These are phyloP conservation scores for Eulemur albifrons DNA, from an alignment of 2,797 vertebrate genomes.

Conservation along the genomic window DNA sequence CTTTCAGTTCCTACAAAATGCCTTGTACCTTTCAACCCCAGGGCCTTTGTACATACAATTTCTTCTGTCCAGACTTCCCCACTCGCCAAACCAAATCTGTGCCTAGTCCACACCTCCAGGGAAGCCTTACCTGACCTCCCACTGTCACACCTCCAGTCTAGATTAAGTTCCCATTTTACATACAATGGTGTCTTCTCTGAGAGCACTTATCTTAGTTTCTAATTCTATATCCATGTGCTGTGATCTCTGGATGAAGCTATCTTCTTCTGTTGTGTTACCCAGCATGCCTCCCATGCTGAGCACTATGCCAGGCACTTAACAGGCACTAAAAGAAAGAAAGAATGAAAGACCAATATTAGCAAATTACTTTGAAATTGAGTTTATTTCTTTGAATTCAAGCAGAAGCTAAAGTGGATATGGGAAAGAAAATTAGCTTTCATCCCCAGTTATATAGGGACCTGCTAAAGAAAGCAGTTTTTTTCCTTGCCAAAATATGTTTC, in stretches of 20 bases:
- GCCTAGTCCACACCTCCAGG: neutral
- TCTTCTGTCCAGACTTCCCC: neutral
- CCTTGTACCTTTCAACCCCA: neutral
- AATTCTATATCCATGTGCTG: neutral
- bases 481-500: conserved; percentile 6
- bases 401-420: conserved; percentile 1
- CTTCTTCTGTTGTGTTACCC: neutral
- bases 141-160: neutral
- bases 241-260: neutral
- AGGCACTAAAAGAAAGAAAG: neutral
- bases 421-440: conserved; percentile 54
- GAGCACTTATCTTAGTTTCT: neutral
- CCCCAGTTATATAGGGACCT: neutral
- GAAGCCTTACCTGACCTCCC: neutral
- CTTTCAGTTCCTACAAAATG: conserved; percentile 27
- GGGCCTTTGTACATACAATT: neutral
- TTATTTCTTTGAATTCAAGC: conserved; percentile 30
- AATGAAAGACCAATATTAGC: conserved; percentile 27
- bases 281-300: neutral
- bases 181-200: neutral
- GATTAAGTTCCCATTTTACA: neutral
- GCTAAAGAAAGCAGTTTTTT: conserved; percentile 51
- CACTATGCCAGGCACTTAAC: neutral
- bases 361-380: conserved; percentile 23
- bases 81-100: neutral